Evolutionary conservation across 1,140 invertebrate species (phyloP), one percentile per base, ranked within the genome.

Genomic region (Lethrus apterus): DNA sequence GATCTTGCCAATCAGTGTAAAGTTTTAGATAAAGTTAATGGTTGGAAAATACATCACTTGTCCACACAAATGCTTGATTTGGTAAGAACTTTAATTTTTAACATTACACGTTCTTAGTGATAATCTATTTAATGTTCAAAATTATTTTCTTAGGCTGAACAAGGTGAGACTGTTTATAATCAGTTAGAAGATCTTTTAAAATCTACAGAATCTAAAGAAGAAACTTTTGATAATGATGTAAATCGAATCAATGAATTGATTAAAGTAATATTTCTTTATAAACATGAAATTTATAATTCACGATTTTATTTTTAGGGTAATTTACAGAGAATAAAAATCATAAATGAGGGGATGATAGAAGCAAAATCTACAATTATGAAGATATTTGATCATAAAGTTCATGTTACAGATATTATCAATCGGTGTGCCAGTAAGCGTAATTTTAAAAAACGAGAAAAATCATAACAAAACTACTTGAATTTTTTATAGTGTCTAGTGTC

Each of bases 11-110:
- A 86, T 68, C 91, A 95, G 63, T 84, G 84, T 56, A 80, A 89
- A 60, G 84, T 93, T 17, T 67, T 88, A 47, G 83, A 91, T 55
- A 92, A 88, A 70, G 77, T 90, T n/a, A 87, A 89, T 63, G 93
- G 92, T 8, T 98, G 93, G 93, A 96, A 96, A 72, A 75, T 96
- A 19, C 83, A 91, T 73, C 89, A 95, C 70, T 74, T 96, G 36
- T 86, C 81, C 10, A 81, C 89, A 18, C 91, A 95, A 74, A 86
- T 96, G 79, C 89, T 95, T 59, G 88, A 93, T 68, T 68, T 95
- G 70, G 90, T 93, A 66, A 70, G 69, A 20, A 18, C 1, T 23
- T 3, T 14, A 14, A 23, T 41, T 41, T 20, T 41, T 23, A 8
- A 7, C n/a, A 26, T 7, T 7, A 26, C 24, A 26, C 24, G 19